Base-by-base conservation (phyloP, 2,888 invertebrate species). In the Drosophila paramelanica region DNA sequence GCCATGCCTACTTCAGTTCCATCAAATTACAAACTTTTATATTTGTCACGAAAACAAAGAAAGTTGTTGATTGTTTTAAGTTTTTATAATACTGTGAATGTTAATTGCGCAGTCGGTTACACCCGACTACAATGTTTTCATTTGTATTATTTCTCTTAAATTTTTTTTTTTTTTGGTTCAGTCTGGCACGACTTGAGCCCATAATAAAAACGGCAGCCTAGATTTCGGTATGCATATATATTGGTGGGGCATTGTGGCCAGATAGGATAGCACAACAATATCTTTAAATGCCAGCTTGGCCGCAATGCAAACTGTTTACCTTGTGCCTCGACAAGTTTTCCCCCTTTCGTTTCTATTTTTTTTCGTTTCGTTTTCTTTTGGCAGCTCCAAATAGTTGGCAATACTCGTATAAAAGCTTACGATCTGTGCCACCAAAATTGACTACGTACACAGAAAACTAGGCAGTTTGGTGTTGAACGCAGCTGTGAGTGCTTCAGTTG, bases 281-380 rank as follows among this genome's bases (percentile, higher is more conserved):
- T 82, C 77, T 86, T 79, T 68, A 77, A 73, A 59, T 71, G 79
- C 46, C 76, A 64, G 61, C 25, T 57, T 57, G 61, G 62, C 73
- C 57, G 69, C 61, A 79, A 66, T 73, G 58, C 46, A 82, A 66
- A 77, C 79, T 67, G 73, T 82, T 82, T 79, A 77, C 76, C 77
- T 77, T 68, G 67, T 51, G 47, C 56, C 57, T 53, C 36, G 49
- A n/a, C 53, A 53, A 17, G 17, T 50, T 65, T 62, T 52, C 31
- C 17, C 36, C 33, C 25, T 31, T 41, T 31, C 47, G 2, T 36
- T 57, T 45, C 33, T 11, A 27, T 76, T 70, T 65, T 66, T 23
- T 57, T 2, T 59, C 64, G 49, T 38, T 23, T 20, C 47, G 41
- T 47, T 17, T 23, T 62, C 45, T 78, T 72, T 82, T 78, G 69